Percentiles rank a stretch among this genome's conserved stretches.
phyloP scores from a whole-genome alignment of 2,888 invertebrate species.

The Andrena minutula region DNA sequence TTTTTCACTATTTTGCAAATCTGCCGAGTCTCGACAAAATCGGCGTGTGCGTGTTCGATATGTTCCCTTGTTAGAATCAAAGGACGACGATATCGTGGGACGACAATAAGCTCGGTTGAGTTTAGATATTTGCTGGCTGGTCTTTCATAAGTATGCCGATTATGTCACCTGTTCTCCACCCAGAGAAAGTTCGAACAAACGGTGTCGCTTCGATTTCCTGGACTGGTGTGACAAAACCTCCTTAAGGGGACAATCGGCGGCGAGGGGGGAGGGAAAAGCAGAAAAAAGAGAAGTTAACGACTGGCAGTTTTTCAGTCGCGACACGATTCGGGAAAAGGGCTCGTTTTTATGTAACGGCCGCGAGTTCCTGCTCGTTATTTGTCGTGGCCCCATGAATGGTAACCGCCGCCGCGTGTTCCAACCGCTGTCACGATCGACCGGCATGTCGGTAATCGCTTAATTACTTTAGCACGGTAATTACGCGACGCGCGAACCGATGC shows the following conservation, averaged over 20 bases:
- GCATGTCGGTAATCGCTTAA: constrained; percentile 38
- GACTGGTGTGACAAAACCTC: constrained; percentile 67
- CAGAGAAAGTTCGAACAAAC: constrained; percentile 69
- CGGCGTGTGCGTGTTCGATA: no score
- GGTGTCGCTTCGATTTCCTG: constrained; percentile 67
- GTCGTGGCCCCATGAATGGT: constrained; percentile 1
- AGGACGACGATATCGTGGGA: constrained; percentile 4
- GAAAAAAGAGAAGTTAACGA: constrained; percentile 42
- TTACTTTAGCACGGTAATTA: constrained; percentile 13
- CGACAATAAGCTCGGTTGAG: constrained; percentile 43
- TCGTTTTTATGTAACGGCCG: constrained; percentile 43
- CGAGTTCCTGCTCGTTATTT: constrained; percentile 22
- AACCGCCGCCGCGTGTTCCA: background rate
- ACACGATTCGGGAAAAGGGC: constrained; percentile 36
- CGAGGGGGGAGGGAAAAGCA: background rate
- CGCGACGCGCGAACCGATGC: background rate
- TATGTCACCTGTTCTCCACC: constrained; percentile 59
- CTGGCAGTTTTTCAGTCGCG: constrained; percentile 26
- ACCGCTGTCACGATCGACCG: constrained; percentile 13
- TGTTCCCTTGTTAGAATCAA: background rate
- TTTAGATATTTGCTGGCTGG: constrained; percentile 36
- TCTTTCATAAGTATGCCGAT: constrained; percentile 67
- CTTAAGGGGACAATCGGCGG: constrained; percentile 46
- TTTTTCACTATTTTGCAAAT: no score
- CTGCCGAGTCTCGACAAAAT: no score